phyloP scores from a whole-genome alignment of 2,888 invertebrate species.

The Sarcophaga caerulescens region DNA sequence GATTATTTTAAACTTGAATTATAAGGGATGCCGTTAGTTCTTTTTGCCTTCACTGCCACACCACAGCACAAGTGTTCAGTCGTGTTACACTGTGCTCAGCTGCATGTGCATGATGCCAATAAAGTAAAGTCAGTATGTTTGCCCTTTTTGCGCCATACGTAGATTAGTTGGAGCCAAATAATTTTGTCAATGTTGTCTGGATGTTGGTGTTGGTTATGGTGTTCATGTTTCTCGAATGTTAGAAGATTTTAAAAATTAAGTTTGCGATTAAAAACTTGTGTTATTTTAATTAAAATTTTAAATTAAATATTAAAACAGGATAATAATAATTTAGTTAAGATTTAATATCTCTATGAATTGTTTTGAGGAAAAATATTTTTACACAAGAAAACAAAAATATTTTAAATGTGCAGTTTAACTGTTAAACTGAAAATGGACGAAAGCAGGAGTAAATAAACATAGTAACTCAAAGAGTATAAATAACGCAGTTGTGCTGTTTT shows the following conservation, averaged over 20 bases:
- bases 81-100: neutral
- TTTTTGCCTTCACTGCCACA: neutral
- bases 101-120: conserved; percentile 44
- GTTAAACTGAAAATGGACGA: too few relatives aligned
- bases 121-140: conserved; percentile 30
- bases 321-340: neutral
- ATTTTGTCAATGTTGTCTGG: conserved; percentile 34
- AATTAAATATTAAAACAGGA: neutral
- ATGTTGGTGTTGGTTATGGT: neutral
- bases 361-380: too few relatives aligned
- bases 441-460: too few relatives aligned
- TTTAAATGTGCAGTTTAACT: too few relatives aligned
- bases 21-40: conserved; percentile 8
- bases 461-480: too few relatives aligned
- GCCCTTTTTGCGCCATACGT: conserved; percentile 2
- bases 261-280: conserved; percentile 30
- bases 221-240: conserved; percentile 26
- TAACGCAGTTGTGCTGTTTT: too few relatives aligned
- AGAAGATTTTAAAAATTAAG: conserved; percentile 14
- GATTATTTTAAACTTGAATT: conserved; percentile 62
- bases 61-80: neutral
- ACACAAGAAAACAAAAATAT: too few relatives aligned
- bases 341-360: too few relatives aligned
- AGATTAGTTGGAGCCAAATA: conserved; percentile 40
- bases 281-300: conserved; percentile 37